Evolutionary conservation across 2,113 vertebrate genomes (phyloP).

Genomic region (Platichthys flesus): DNA sequence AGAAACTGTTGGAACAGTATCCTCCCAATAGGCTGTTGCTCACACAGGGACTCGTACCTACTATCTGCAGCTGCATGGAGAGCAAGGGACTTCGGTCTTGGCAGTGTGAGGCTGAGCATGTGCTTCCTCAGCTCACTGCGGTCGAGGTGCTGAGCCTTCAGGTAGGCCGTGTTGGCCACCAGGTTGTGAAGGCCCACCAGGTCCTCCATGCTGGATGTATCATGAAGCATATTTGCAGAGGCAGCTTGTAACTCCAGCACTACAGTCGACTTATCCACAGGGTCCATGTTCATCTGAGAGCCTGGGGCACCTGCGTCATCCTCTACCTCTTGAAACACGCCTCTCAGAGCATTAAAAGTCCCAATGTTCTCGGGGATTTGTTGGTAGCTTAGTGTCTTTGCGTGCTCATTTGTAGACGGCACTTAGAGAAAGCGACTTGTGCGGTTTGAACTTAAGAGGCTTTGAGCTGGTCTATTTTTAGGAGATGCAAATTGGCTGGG

Average conservation of each 20-base stretch:
- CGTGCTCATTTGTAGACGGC: conserved; percentile 44
- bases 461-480: conserved; percentile 74
- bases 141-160: conserved; percentile 86
- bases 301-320: conserved; percentile 25
- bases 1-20: conserved; percentile 88
- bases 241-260: conserved; percentile 6
- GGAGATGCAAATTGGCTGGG: conserved; percentile 45
- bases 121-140: conserved; percentile 83
- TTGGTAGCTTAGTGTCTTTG: conserved; percentile 61
- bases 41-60: conserved; percentile 87
- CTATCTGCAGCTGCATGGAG: conserved; percentile 51
- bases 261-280: conserved; percentile 10
- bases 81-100: conserved; percentile 72
- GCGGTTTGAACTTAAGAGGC: conserved; percentile 77
- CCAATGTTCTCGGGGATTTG: conserved; percentile 64
- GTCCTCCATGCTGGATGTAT: conserved; percentile 83
- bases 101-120: conserved; percentile 82
- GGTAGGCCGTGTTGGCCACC: conserved; percentile 91
- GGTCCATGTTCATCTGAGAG: conserved; percentile 18
- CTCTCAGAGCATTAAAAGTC: conserved; percentile 33
- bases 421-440: conserved; percentile 72
- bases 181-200: conserved; percentile 89
- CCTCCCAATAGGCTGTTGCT: conserved; percentile 90
- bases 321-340: conserved; percentile 8
- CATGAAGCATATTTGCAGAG: not conserved